Base-by-base conservation (phyloP, 2,113 vertebrate species). In the Takifugu flavidus region DNA sequence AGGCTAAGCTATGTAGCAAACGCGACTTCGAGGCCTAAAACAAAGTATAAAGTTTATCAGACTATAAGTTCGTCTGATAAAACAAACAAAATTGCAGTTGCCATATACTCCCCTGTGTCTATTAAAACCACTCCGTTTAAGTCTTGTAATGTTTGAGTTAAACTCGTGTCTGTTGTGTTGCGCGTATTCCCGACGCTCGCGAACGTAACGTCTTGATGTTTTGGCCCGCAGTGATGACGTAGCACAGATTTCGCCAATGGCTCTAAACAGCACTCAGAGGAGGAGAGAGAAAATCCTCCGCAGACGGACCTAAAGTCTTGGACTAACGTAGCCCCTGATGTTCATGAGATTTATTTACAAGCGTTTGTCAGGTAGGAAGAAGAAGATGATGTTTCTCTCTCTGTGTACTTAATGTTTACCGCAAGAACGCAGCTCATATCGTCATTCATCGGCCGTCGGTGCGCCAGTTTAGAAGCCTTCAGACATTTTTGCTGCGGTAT, bases 281-380 rank as follows among this genome's bases (percentile, higher is more conserved):
- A 65, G 53, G 60, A 78, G 59, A 63, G 44, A 82, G 59, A 51
- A 50, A 71, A 54, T 49, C 56, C 45, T 43, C 53, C 29, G 49
- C 27, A 75, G 25, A 70, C 69, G 13, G 26, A 49, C 4, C 59
- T 2, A 5, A 2, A 31, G 3, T 25, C 26, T 47, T 39, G 58
- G 47, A 75, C 31, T 43, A 66, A 63, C 58, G 3, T 56, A 26
- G 25, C 59, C 70, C 66, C 84, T 5, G 53, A 90, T 91, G 89
- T 87, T 66, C 72, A 64, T 85, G 79, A 84, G 85, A 59, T 61
- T 74, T 82, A 81, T 89, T 58, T 82, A 79, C 71, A 88, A 80
- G 43, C 26, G 86, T 0, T 66, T 79, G 49, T 88, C 90, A 85
- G 91, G 91, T 92, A 88, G 57, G 87, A 74, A 58, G 26, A 20